These are phyloP conservation scores for Zonitis immaculata DNA, from an alignment of 2,888 invertebrate genomes.

Conservation along the genomic window DNA sequence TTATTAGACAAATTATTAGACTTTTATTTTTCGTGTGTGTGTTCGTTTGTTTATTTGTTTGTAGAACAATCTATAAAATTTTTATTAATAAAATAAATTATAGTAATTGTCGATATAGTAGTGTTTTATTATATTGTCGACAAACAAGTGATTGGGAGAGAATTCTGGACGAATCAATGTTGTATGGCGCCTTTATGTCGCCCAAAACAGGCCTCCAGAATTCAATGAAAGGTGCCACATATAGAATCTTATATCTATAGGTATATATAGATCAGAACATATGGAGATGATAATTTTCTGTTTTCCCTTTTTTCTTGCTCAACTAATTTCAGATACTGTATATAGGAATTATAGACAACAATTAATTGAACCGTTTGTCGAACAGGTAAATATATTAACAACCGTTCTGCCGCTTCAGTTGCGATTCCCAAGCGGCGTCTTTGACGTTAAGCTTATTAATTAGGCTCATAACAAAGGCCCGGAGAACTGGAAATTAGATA, in stretches of 20 bases:
- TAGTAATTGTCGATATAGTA: neutral
- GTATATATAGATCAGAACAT: too few species aligned
- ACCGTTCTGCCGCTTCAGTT: constrained; percentile 16
- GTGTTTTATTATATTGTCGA: constrained; percentile 21
- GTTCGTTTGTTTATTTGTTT: too few species aligned
- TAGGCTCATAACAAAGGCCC: constrained; percentile 5
- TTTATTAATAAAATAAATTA: too few species aligned
- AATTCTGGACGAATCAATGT: constrained; percentile 33
- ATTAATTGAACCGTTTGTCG: constrained; percentile 19
- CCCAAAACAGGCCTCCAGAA: constrained; percentile 26
- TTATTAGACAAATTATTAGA: neutral
- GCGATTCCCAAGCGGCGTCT: constrained; percentile 15
- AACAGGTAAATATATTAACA: constrained; percentile 20
- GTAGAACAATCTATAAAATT: too few species aligned
- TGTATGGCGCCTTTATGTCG: constrained; percentile 34
- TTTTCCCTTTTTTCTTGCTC: too few species aligned
- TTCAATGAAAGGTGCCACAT: constrained; percentile 26
- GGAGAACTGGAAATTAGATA: neutral
- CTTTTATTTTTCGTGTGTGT: neutral
- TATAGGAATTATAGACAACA: constrained; percentile 13
- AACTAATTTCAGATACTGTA: constrained; percentile 5
- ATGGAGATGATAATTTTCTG: too few species aligned
- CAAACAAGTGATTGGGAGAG: constrained; percentile 36
- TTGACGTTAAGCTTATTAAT: constrained; percentile 18
- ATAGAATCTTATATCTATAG: too few species aligned